Base-by-base conservation (phyloP, 2,113 vertebrate genomes). In the Callipepla squamata region DNA sequence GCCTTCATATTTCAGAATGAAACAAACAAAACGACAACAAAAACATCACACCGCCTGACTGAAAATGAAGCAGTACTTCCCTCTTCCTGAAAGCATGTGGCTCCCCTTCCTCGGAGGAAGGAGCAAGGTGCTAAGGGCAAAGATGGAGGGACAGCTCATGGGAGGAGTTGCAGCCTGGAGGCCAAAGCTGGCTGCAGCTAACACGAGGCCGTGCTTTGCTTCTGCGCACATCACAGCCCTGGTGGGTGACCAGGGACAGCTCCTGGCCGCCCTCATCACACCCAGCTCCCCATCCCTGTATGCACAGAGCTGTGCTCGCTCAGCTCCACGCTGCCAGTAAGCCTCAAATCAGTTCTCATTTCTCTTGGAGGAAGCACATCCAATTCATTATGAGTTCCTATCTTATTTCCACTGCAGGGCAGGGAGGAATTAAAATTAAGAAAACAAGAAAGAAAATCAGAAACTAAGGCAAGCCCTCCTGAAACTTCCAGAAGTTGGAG, bases 31-130 rank as follows among this genome's bases (percentile, higher is more conserved):
- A n/a, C 32, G n/a, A 32, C 55, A 57, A 32, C 32, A 19, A 57
- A 32, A 53, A 30, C 51, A 30, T 28, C 51, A 53, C 15, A 1
- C 18, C 11, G 0, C 40, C 36, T 22, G 44, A 3, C 70, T 8
- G 36, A 62, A 65, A 20, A n/a, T 3, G 6, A 59, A 36, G 58
- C 28, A 58, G n/a, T n/a, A 42, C 9, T 45, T 53, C 28, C 25
- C 63, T 47, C 47, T 44, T 32, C 50, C 65, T 2, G 19, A 55
- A 80, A 1, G 2, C 25, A 36, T 1, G 14, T 5, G 19, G 19
- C 32, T 38, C 4, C 1, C 28, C 28, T 8, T 47, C 80, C 51
- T 17, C 0, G 2, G 57, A 34, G 8, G 10, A 28, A 21, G 4
- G 6, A 66, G 42, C 1, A 2, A 74, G 42, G 13, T 23, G 7